Evolutionary conservation across 1,140 invertebrate species (phyloP).

Genomic region (Lamellibrachia luymesi): DNA sequence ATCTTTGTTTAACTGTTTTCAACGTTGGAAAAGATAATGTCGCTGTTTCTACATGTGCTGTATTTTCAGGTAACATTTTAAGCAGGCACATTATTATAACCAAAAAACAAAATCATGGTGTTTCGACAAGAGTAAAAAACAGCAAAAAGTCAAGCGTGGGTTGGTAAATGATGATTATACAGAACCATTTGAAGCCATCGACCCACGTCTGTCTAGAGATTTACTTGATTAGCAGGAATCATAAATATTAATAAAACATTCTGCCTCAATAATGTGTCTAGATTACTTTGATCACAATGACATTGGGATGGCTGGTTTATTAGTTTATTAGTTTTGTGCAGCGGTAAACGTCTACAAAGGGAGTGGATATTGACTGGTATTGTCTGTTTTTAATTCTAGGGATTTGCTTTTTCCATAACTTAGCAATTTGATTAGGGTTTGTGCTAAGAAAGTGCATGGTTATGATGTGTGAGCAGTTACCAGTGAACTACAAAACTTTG

Average conservation of each 20-base stretch:
- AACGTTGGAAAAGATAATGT: too few relatives aligned
- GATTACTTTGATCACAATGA: too few relatives aligned
- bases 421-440: background rate
- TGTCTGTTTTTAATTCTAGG: background rate
- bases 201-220: background rate
- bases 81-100: too few relatives aligned
- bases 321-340: too few relatives aligned
- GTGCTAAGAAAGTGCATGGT: background rate
- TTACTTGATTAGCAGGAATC: background rate
- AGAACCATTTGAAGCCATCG: background rate
- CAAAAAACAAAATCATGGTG: background rate
- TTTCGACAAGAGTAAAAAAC: background rate
- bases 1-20: too few relatives aligned
- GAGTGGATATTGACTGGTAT: background rate
- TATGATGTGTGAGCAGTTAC: background rate
- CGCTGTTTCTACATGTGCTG: too few relatives aligned
- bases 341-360: background rate
- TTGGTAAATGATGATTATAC: background rate
- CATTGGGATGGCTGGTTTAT: too few relatives aligned
- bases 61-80: too few relatives aligned
- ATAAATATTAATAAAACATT: too few relatives aligned
- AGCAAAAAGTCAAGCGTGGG: background rate
- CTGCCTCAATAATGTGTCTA: too few relatives aligned
- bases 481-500: background rate
- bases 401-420: background rate